Percentiles rank a stretch among this genome's conserved stretches.
Evolutionary conservation across 2,113 vertebrate species (phyloP).

Genomic region (Muscicapa adusta): DNA sequence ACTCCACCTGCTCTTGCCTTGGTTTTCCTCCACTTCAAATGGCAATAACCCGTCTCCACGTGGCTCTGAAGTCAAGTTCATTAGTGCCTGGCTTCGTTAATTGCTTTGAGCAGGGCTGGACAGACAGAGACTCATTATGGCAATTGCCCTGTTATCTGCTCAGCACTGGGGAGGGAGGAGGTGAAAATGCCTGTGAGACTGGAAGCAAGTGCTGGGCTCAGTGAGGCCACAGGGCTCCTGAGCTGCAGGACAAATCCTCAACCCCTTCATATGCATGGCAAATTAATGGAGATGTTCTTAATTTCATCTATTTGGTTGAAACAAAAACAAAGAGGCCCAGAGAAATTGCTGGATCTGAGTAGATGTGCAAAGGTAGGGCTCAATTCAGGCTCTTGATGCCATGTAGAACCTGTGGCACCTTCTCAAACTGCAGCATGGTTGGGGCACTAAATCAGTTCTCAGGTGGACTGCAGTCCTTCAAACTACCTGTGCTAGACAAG

Average conservation of each 20-base stretch:
- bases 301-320: accelerated
- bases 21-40: neutral
- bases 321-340: neutral
- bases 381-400: neutral
- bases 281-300: neutral
- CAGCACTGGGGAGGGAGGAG: neutral
- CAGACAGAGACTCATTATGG: neutral
- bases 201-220: neutral
- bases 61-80: neutral
- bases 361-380: neutral
- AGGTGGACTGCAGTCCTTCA: neutral
- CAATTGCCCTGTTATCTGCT: neutral
- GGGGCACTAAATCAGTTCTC: neutral
- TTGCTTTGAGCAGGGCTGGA: neutral
- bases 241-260: neutral
- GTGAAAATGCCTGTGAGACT: neutral
- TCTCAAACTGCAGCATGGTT: neutral
- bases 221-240: neutral
- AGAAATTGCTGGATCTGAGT: neutral
- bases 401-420: neutral
- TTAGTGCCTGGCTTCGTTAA: neutral
- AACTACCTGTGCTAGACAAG: neutral
- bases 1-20: neutral
- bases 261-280: accelerated
- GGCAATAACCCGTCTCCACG: neutral